Conservation (phyloP, 2,888 invertebrate genomes). For the Chesias legatella region DNA sequence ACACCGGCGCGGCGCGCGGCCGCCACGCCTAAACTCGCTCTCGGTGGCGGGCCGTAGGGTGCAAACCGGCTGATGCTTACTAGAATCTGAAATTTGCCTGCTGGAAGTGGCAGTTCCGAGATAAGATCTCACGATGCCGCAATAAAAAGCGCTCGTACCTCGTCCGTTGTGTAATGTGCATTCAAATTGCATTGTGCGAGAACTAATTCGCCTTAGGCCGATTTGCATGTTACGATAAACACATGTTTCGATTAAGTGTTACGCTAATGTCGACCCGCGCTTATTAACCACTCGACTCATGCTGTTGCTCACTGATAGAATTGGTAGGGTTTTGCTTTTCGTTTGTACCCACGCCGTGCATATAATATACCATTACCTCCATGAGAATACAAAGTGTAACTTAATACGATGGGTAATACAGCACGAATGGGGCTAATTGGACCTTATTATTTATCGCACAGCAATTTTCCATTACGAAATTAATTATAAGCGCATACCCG, state of each 20-base stretch:
- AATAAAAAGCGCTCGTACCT: conserved; percentile 79
- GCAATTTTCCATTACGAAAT: conserved; percentile 2
- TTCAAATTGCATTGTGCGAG: conserved; percentile 81
- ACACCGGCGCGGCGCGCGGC: conserved; percentile 45
- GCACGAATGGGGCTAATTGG: conserved; percentile 22
- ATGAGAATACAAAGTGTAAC: conserved; percentile 28
- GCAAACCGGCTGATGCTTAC: conserved; percentile 44
- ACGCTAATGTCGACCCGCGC: conserved; percentile 54
- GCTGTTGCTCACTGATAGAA: conserved; percentile 39
- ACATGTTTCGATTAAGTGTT: conserved; percentile 75
- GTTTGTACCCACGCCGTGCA: conserved; percentile 22
- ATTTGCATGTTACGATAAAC: conserved; percentile 79
- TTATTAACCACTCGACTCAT: conserved; percentile 49
- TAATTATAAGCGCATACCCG: not conserved
- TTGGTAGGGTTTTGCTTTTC: conserved; percentile 28
- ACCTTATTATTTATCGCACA: conserved; percentile 14
- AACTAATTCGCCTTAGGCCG: conserved; percentile 80
- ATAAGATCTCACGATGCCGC: conserved; percentile 80
- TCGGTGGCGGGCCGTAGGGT: conserved; percentile 53
- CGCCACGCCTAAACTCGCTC: conserved; percentile 47
- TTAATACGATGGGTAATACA: conserved; percentile 25
- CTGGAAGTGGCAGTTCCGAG: conserved; percentile 79
- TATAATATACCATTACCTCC: conserved; percentile 25
- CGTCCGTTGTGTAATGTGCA: conserved; percentile 80
- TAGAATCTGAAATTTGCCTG: conserved; percentile 77